A percentile compares a stretch with the other conserved stretches of the same genome.
Conservation (phyloP, 1,140 invertebrate species). For the Neodiprion fabricii region DNA sequence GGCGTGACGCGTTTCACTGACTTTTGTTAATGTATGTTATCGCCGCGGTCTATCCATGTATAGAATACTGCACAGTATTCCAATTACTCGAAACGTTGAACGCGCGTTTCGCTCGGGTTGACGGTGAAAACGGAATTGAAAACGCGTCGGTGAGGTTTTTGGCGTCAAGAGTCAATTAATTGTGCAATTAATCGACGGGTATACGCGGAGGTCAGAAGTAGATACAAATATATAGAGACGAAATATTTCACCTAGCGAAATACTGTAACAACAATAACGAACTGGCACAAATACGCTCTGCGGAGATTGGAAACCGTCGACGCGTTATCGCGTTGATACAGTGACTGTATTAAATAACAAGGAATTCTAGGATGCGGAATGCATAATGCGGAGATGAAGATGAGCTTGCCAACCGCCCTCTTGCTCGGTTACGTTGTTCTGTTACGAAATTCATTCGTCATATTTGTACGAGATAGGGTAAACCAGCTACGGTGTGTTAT, state of each 20-base stretch:
- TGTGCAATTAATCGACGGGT: neutral
- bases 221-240: neutral
- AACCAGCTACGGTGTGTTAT: neutral
- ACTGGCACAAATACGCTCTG: neutral
- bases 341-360: conserved; percentile 1
- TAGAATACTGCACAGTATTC: neutral
- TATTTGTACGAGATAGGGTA: neutral
- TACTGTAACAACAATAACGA: too few species aligned
- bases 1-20: conserved; percentile 4
- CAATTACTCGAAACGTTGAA: conserved; percentile 7
- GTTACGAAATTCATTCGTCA: too few species aligned
- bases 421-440: neutral
- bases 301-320: neutral
- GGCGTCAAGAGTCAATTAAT: conserved; percentile 1
- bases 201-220: neutral
- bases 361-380: neutral
- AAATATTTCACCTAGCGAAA: neutral
- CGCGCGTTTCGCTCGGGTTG: neutral
- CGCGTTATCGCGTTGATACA: neutral
- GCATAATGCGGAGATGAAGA: neutral
- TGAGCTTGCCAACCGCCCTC: neutral
- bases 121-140: neutral
- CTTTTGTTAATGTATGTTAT: neutral
- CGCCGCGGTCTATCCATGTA: neutral
- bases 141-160: neutral